Evolutionary conservation across 2,888 invertebrate species (phyloP).

Genomic region (Cenopis cana): DNA sequence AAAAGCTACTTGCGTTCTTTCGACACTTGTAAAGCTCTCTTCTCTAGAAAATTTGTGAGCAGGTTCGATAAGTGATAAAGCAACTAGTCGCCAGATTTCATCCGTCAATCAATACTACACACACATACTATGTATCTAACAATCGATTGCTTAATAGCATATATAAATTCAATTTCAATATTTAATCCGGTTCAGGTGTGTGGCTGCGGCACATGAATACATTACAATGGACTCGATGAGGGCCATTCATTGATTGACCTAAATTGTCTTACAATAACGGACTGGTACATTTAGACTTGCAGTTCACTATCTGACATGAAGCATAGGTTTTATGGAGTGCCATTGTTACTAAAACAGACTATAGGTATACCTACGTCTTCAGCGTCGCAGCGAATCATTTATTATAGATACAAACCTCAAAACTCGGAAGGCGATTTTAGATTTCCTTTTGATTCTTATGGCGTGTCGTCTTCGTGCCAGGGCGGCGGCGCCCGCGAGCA

Average conservation of each 20-base stretch:
- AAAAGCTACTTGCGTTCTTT: no score
- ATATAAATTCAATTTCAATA: constrained; percentile 11
- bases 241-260: constrained; percentile 74
- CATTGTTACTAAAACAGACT: background rate
- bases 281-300: constrained; percentile 7
- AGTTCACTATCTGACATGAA: background rate
- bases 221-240: constrained; percentile 49
- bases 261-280: constrained; percentile 73
- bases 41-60: no score
- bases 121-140: no score
- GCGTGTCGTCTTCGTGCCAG: constrained; percentile 78
- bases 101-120: no score
- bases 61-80: no score
- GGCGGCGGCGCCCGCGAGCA: constrained; percentile 77
- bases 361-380: no score
- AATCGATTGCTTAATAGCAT: no score
- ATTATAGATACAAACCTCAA: constrained; percentile 63
- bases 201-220: constrained; percentile 23
- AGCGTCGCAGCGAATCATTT: background rate
- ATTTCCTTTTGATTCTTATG: constrained; percentile 77
- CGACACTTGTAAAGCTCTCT: no score
- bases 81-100: no score
- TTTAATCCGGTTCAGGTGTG: constrained; percentile 21
- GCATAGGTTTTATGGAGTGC: background rate
- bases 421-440: constrained; percentile 76